Conservation (phyloP, 2,113 vertebrate genomes). For the Clarias gariepinus region DNA sequence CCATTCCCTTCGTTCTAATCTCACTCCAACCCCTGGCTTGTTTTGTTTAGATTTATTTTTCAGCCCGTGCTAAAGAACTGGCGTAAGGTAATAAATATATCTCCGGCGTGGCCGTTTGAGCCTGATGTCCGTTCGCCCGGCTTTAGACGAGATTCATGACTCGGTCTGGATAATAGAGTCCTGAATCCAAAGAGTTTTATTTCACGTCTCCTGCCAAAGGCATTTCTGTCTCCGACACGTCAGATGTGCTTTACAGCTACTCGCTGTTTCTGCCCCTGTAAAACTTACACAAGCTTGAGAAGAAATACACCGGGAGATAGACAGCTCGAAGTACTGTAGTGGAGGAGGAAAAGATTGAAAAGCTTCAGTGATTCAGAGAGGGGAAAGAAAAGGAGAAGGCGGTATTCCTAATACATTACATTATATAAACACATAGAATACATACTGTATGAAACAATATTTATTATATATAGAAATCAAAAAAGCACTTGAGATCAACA, state of each 20-base stretch:
- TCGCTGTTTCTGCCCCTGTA: constrained; percentile 26
- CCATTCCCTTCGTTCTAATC: constrained; percentile 3
- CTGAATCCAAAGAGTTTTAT: constrained; percentile 49
- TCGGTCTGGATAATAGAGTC: constrained; percentile 47
- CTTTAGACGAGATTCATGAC: constrained; percentile 42
- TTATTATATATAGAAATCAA: no score
- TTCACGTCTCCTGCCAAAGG: constrained; percentile 38
- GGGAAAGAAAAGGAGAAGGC: no score
- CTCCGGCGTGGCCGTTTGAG: constrained; percentile 34
- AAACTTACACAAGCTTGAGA: constrained; percentile 35
- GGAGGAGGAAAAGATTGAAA: neutral
- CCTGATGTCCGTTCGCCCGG: constrained; percentile 32
- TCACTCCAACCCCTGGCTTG: constrained; percentile 16
- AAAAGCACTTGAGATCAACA: no score
- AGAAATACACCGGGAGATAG: constrained; percentile 4
- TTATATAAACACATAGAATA: neutral
- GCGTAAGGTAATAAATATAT: constrained; percentile 31
- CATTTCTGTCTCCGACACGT: constrained; percentile 31
- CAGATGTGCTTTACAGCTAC: constrained; percentile 40
- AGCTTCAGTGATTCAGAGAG: neutral
- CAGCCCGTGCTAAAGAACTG: neutral
- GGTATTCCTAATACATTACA: neutral
- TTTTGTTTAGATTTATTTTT: constrained; percentile 36
- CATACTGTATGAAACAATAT: neutral
- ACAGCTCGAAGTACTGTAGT: neutral